Conservation (phyloP, 2,888 invertebrate species). For the Nasonovia ribisnigri region DNA sequence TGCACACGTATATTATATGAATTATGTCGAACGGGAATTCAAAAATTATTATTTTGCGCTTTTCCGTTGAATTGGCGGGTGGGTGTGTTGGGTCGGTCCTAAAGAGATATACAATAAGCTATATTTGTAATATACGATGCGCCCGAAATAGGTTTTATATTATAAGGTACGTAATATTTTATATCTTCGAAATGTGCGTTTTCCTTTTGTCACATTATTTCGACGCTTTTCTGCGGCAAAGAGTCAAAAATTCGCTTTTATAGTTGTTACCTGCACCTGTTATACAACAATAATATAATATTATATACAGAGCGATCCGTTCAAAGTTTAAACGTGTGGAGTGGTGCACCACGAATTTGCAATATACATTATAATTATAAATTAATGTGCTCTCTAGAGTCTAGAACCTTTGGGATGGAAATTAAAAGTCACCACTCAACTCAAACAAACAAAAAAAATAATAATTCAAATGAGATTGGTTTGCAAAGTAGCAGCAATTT, state of each 20-base stretch:
- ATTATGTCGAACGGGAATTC: not conserved
- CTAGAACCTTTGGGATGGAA: not conserved
- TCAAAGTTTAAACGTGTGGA: not conserved
- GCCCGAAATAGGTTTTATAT: not conserved
- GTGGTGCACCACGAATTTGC: not conserved
- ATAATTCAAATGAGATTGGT: not conserved
- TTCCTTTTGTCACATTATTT: not conserved
- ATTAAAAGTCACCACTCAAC: not conserved
- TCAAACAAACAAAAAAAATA: not conserved
- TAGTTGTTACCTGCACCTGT: not conserved
- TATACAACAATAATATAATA: not conserved
- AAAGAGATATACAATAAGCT: not conserved
- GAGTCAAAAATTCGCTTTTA: not conserved
- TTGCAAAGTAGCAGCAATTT: too few species aligned
- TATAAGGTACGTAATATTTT: not conserved
- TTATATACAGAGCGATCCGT: not conserved
- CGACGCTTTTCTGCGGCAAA: not conserved
- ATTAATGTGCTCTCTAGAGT: too few species aligned
- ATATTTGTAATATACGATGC: not conserved
- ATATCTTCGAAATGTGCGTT: not conserved
- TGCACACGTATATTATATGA: not conserved
- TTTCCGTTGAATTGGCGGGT: not conserved
- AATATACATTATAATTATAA: not conserved
- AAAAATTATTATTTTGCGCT: not conserved
- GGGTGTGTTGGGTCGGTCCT: not conserved